Conservation (phyloP, 2,888 invertebrate species). For the Epinotia nisella region DNA sequence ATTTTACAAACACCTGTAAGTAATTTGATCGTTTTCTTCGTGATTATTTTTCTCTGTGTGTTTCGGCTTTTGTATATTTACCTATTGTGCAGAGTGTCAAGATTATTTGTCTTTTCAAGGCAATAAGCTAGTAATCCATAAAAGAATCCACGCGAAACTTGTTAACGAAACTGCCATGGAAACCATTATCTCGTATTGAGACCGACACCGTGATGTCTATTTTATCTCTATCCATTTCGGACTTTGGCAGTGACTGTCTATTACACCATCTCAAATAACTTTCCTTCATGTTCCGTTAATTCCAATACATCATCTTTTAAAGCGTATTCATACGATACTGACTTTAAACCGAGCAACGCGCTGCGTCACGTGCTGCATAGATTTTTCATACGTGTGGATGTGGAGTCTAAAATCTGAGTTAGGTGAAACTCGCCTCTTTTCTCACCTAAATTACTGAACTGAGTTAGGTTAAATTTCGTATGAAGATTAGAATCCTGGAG, state of each 20-base stretch:
- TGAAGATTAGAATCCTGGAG: neutral
- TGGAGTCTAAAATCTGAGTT: too few species aligned
- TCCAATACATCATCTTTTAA: neutral
- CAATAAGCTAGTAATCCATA: constrained; percentile 9
- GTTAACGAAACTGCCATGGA: constrained; percentile 37
- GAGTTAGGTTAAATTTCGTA: too few species aligned
- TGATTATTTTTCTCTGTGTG: too few species aligned
- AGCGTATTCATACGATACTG: too few species aligned
- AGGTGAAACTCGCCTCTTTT: too few species aligned
- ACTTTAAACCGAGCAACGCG: too few species aligned
- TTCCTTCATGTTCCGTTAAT: neutral
- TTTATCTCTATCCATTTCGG: constrained; percentile 42
- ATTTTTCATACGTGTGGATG: too few species aligned
- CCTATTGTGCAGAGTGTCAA: neutral
- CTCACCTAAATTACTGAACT: too few species aligned
- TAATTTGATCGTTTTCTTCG: too few species aligned
- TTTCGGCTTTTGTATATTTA: too few species aligned
- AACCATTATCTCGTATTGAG: constrained; percentile 43
- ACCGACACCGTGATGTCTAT: constrained; percentile 38
- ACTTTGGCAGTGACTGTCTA: constrained; percentile 21
- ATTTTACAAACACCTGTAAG: too few species aligned
- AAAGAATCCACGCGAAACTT: constrained; percentile 26
- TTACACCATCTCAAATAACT: constrained; percentile 9
- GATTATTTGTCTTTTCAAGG: neutral
- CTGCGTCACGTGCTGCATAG: too few species aligned